These are phyloP conservation scores for Anodontia alba DNA, from an alignment of 2,888 invertebrate genomes.

Conservation along the genomic window DNA sequence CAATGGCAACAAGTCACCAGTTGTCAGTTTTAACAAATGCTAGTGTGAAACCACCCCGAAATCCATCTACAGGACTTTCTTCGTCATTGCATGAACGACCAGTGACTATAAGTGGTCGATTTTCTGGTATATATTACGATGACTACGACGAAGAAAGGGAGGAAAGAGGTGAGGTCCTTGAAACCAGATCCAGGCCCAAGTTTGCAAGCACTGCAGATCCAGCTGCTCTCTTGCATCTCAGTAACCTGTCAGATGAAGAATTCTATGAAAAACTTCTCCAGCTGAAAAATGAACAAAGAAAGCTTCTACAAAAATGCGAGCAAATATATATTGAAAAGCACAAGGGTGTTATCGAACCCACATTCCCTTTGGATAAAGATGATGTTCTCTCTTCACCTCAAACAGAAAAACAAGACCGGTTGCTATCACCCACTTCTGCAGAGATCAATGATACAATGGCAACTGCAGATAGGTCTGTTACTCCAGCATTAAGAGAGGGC, in stretches of 20 bases:
- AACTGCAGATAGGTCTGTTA: constrained; percentile 24
- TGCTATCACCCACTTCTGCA: constrained; percentile 1
- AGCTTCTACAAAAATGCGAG: constrained; percentile 80
- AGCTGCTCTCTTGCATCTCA: constrained; percentile 61
- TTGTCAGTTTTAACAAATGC: constrained; percentile 81
- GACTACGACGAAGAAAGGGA: constrained; percentile 54
- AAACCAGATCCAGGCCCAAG: constrained; percentile 49
- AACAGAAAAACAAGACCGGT: background rate
- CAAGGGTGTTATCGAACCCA: constrained; percentile 44
- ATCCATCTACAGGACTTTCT: constrained; percentile 76
- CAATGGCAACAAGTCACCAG: constrained; percentile 83
- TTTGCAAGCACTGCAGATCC: constrained; percentile 36
- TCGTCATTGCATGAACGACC: constrained; percentile 71
- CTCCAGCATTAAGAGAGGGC: constrained; percentile 37
- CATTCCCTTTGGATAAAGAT: constrained; percentile 29
- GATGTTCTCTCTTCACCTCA: background rate
- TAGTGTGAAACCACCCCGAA: constrained; percentile 79
- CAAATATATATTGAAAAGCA: constrained; percentile 79
- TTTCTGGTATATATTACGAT: constrained; percentile 59
- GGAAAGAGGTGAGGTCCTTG: constrained; percentile 43
- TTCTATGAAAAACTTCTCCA: constrained; percentile 80
- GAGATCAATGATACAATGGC: constrained; percentile 24
- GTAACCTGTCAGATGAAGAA: constrained; percentile 77
- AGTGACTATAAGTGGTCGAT: constrained; percentile 46
- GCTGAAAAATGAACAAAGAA: constrained; percentile 82